Evolutionary conservation across 2,113 vertebrate genomes (phyloP), one percentile per base, ranked within the genome.

Genomic region (Pedionomus torquatus): DNA sequence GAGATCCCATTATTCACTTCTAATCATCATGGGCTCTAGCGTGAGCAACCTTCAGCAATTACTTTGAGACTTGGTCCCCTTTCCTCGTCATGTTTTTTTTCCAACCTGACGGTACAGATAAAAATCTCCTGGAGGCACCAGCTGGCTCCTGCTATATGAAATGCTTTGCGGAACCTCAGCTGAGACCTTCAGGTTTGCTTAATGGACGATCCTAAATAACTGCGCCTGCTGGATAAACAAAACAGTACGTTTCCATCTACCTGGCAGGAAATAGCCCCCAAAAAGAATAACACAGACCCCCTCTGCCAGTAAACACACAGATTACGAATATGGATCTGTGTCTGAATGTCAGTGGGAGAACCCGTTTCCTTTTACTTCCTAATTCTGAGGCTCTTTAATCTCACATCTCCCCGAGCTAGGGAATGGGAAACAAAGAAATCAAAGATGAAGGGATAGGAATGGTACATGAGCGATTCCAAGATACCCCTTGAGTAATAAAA

Each of bases 371-470:
- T 93, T 92, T 60, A 55, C 24, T 78, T 93, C 48, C 57, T 75
- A 68, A 76, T 84, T 94, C 76, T 55, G 48, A 51, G 16, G 14
- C 46, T 95, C 39, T 94, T 93, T 75, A 93, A 84, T 89, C 76
- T 87, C 33, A 2, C 44, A 18, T 83, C 41, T 91, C 66, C 52
- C 81, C 82, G 48, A 82, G 26, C 35, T 94, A 1, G 1, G 37
- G 57, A 95, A 71, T 24, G 41, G 52, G 74, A 91, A 89, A 89
- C 72, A 75, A 82, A 86, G 76, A 84, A 84, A 64, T 63, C 35
- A 79, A 52, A 92, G 64, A 35, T 54, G 10, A 78, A 78, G 25
- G 31, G 9, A 48, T 30, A 90, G 26, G 43, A 93, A 44, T 26
- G 58, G 58, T 37, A 72, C 37, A 8, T 37, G 44, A 91, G 43